Base-by-base conservation (phyloP, 1,140 invertebrate species). In the Xylocopa sonorina region DNA sequence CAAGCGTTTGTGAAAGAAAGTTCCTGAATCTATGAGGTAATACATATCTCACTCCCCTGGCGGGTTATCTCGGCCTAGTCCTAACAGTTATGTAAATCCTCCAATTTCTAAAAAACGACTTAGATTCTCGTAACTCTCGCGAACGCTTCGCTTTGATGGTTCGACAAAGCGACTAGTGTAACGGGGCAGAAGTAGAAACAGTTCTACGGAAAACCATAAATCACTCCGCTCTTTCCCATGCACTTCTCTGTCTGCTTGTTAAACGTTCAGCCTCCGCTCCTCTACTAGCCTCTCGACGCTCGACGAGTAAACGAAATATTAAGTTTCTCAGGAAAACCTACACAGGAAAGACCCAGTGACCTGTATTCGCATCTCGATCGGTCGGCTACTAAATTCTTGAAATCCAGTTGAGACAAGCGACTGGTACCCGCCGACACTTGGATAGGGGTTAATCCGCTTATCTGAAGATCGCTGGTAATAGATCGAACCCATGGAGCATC, bases 1-100 rank as follows among this genome's bases (percentile, higher is more conserved):
- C 50, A 78, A 60, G 21, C 66, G 43, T 60, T 67, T 60, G 62
- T 48, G 67, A 46, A 78, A 78, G 75, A 78, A 78, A 78, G 75
- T 78, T 60, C 10, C 66, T 27, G 66, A 71, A 51, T 48, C 55
- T 66, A 43, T 78, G 75, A 60, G 66, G 75, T 60, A 78, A 78
- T 78, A 18, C 67, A 50, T 71, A 66, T 50, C 66, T 71, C 75
- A 71, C 75, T 67, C 75, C 75, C 66, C n/a, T n/a, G 14, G 34
- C 75, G 55, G 27, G 32, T 60, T 27, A 71, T 51, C 67, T 46
- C 32, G 10, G 18, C 18, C 10, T 38, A 34, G 34, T 75, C 34
- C 18, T 71, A 32, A 16, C 32, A 18, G 75, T 78, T 78, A 78
- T 41, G 75, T 78, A 78, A 78, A 78, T 46, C 43, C 32, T 60